A percentile compares a stretch with the other conserved stretches of the same genome.
phyloP scores from a whole-genome alignment of 2,888 invertebrate genomes.

The Andrena trimmerana region DNA sequence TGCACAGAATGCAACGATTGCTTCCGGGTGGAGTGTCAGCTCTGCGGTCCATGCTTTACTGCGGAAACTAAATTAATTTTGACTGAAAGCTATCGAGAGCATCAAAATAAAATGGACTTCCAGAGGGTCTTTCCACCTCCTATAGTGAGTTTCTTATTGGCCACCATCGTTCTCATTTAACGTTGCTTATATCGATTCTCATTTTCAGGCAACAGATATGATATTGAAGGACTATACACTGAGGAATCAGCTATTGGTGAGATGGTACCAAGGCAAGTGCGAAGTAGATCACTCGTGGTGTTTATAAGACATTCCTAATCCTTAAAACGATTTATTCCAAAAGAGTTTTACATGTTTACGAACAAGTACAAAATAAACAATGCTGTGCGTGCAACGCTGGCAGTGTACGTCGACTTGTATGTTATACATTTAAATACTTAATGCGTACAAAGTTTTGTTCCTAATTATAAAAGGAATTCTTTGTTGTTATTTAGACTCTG shows the following conservation, averaged over 20 bases:
- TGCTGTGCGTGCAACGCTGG: background rate
- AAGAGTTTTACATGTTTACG: constrained; percentile 16
- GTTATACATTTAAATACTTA: background rate
- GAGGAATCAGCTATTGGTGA: constrained; percentile 90
- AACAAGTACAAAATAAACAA: constrained; percentile 32
- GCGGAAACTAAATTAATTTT: constrained; percentile 87
- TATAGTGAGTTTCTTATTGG: constrained; percentile 85
- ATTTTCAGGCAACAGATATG: constrained; percentile 82
- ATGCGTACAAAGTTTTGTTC: background rate
- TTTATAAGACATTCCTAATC: constrained; percentile 46
- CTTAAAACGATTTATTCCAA: constrained; percentile 14
- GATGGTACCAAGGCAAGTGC: constrained; percentile 97
- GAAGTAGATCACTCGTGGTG: constrained; percentile 93
- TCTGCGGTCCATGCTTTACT: constrained; percentile 93
- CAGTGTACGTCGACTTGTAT: constrained; percentile 7
- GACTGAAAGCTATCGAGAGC: constrained; percentile 91
- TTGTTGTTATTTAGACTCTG: constrained; percentile 6
- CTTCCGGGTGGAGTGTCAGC: constrained; percentile 88
- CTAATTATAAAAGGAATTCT: background rate
- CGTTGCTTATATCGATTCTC: constrained; percentile 24
- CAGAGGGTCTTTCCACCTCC: constrained; percentile 93
- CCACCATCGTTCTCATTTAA: background rate
- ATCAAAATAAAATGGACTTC: constrained; percentile 92
- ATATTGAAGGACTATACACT: constrained; percentile 87
- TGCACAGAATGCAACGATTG: constrained; percentile 90